phyloP scores from a whole-genome alignment of 2,888 invertebrate species.

The Proisotoma minuta region DNA sequence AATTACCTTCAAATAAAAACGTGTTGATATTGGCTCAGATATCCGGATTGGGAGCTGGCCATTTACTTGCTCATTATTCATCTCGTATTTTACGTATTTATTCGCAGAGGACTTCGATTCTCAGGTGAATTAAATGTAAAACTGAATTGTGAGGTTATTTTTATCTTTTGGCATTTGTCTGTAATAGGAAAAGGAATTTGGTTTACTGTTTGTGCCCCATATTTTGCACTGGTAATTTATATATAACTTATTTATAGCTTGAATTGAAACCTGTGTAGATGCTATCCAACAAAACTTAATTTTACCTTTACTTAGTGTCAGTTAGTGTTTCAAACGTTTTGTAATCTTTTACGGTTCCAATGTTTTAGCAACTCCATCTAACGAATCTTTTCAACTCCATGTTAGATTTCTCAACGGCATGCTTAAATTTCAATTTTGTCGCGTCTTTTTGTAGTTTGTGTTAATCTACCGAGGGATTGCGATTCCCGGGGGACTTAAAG shows the following conservation, averaged over 20 bases:
- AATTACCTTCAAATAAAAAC: too few relatives aligned
- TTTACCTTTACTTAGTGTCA: too few relatives aligned
- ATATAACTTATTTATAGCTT: neutral
- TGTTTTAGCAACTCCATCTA: too few relatives aligned
- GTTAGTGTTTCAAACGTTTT: too few relatives aligned
- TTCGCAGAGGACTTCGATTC: neutral
- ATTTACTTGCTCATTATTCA: neutral
- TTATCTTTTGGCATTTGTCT: neutral
- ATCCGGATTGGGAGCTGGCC: neutral
- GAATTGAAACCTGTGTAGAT: too few relatives aligned
- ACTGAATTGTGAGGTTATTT: neutral
- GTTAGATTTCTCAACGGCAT: too few relatives aligned
- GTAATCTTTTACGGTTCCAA: too few relatives aligned
- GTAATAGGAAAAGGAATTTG: neutral
- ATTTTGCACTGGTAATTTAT: neutral
- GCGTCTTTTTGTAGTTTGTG: neutral
- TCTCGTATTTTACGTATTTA: neutral
- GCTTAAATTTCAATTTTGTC: too few relatives aligned
- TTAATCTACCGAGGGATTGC: slow-evolving; percentile 2
- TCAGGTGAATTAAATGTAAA: neutral
- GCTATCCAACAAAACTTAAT: too few relatives aligned
- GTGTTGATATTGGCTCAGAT: too few relatives aligned
- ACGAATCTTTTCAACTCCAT: too few relatives aligned
- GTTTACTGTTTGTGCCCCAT: neutral
- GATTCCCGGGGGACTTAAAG: neutral